Percentiles rank a stretch among this genome's conserved stretches.
Conservation (phyloP, 2,113 vertebrate species). For the Chloropsis cyanopogon region DNA sequence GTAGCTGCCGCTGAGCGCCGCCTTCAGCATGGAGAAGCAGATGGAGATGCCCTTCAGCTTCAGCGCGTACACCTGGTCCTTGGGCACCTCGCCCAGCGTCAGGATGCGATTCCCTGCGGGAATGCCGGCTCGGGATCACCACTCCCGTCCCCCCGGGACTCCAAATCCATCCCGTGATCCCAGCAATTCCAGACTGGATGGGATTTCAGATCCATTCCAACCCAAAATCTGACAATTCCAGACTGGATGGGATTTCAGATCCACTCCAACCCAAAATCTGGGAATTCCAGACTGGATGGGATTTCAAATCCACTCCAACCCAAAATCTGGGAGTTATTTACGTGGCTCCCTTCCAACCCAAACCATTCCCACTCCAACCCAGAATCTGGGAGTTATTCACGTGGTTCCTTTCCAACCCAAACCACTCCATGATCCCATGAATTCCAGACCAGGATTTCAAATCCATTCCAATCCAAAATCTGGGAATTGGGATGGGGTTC, state of each 20-base stretch:
- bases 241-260: neutral
- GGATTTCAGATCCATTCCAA: neutral
- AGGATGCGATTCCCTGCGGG: neutral
- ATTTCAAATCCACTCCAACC: neutral
- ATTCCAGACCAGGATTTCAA: too few species aligned
- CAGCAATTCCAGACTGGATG: neutral
- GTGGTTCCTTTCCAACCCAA: too few species aligned
- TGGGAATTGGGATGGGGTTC: too few species aligned
- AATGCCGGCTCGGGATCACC: neutral
- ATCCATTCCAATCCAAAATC: too few species aligned
- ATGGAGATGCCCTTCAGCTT: neutral
- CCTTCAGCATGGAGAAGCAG: neutral
- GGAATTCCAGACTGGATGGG: neutral
- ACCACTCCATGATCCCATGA: too few species aligned
- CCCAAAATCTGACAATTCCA: neutral
- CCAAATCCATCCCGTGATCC: neutral
- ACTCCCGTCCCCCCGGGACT: neutral
- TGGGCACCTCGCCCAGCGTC: neutral
- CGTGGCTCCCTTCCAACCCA: too few species aligned
- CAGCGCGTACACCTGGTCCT: neutral
- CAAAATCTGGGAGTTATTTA: too few species aligned
- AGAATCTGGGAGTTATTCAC: too few species aligned
- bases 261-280: neutral
- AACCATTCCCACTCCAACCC: too few species aligned
- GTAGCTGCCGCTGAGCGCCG: neutral